phyloP scores from a whole-genome alignment of 2,113 vertebrate genomes.

The Hypomesus transpacificus region DNA sequence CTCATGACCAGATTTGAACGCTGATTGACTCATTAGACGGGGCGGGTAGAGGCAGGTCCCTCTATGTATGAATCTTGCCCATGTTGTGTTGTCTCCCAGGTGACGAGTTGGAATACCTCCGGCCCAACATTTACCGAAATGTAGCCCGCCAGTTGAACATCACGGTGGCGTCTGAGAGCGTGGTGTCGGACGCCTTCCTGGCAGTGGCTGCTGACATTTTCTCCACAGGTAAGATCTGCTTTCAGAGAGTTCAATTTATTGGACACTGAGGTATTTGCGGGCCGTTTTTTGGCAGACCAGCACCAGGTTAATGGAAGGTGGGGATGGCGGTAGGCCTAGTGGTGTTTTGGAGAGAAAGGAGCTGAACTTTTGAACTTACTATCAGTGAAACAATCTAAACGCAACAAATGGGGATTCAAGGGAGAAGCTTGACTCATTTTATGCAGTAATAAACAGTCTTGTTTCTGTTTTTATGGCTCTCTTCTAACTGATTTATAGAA shows the following conservation, averaged over 20 bases:
- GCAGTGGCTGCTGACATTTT: slow-evolving; percentile 93
- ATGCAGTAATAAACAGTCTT: no score
- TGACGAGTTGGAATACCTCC: slow-evolving; percentile 92
- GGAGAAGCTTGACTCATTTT: no score
- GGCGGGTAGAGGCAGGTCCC: neutral
- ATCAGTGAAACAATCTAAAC: slow-evolving; percentile 29
- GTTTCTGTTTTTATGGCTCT: neutral
- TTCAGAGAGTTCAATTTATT: no score
- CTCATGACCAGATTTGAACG: no score
- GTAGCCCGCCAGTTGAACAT: slow-evolving; percentile 90
- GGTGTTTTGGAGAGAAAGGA: no score
- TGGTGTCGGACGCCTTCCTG: slow-evolving; percentile 90
- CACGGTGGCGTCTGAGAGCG: slow-evolving; percentile 80
- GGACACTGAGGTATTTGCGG: no score
- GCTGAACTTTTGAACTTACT: no score
- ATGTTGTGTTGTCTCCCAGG: slow-evolving; percentile 66
- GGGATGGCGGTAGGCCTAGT: no score
- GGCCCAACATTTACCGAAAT: slow-evolving; percentile 88
- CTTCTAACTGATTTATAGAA: slow-evolving; percentile 11
- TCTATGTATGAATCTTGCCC: no score
- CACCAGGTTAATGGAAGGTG: no score
- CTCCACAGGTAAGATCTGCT: slow-evolving; percentile 76
- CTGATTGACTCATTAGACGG: neutral
- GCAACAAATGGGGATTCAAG: neutral
- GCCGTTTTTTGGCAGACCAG: no score